phyloP scores from a whole-genome alignment of 2,888 invertebrate genomes.

The Stomorhina lunata region DNA sequence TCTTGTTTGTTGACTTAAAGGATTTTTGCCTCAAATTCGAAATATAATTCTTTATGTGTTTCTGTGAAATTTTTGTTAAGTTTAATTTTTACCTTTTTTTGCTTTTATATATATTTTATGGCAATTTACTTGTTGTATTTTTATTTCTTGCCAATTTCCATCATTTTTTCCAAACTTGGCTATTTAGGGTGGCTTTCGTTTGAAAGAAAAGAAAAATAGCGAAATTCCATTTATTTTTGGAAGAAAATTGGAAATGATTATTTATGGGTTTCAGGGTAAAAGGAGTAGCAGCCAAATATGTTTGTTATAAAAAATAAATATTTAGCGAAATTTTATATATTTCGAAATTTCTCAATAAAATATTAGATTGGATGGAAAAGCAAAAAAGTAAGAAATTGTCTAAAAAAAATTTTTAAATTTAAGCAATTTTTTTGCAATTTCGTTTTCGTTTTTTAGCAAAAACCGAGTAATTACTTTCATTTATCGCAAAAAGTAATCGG shows the following conservation, averaged over 20 bases:
- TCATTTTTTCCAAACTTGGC: conserved; percentile 16
- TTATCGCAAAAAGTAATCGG: neutral
- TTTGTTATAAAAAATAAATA: neutral
- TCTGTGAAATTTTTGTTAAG: conserved; percentile 11
- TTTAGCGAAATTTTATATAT: too few relatives aligned
- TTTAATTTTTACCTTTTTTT: conserved; percentile 27
- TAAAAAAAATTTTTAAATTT: neutral
- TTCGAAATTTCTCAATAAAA: too few relatives aligned
- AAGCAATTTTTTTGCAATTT: too few relatives aligned
- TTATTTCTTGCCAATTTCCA: conserved; percentile 52
- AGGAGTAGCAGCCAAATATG: conserved; percentile 45
- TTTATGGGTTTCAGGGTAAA: conserved; percentile 41
- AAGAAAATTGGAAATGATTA: conserved; percentile 57
- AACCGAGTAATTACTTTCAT: too few relatives aligned
- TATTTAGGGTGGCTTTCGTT: neutral
- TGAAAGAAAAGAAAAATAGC: conserved; percentile 4
- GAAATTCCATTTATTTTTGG: conserved; percentile 49
- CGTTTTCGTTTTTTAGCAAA: too few relatives aligned
- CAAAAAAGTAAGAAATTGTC: too few relatives aligned
- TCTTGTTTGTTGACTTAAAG: conserved; percentile 42
- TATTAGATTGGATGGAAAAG: too few relatives aligned
- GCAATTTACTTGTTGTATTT: conserved; percentile 61
- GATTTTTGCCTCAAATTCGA: conserved; percentile 47
- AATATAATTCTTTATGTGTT: conserved; percentile 12
- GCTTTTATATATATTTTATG: conserved; percentile 29